Evolutionary conservation across 2,888 invertebrate species (phyloP).

Genomic region (Cephus spinipes): DNA sequence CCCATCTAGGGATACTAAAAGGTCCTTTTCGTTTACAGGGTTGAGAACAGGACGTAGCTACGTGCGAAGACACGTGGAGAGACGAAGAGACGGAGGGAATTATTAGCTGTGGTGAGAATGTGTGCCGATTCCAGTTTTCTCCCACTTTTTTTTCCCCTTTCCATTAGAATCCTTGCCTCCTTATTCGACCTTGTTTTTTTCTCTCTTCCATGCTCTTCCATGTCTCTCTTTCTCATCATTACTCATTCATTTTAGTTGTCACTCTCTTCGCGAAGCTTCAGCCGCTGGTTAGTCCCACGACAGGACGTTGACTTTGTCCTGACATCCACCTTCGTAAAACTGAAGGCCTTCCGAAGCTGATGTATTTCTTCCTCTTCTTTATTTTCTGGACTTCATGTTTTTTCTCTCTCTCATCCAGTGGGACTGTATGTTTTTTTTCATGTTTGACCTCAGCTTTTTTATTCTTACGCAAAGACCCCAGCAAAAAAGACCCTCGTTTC

Average conservation of each 20-base stretch:
- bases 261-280: neutral
- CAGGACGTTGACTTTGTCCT: neutral
- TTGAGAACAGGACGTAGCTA: too few relatives aligned
- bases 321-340: neutral
- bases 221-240: neutral
- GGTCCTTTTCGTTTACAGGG: too few relatives aligned
- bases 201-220: too few relatives aligned
- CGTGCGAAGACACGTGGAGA: too few relatives aligned
- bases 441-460: neutral
- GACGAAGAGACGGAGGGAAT: too few relatives aligned
- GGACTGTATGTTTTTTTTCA: neutral
- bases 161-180: too few relatives aligned
- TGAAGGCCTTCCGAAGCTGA: neutral
- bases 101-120: too few relatives aligned
- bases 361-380: neutral
- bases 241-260: neutral
- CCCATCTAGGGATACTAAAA: too few relatives aligned
- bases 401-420: neutral
- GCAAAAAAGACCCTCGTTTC: slow-evolving; percentile 22
- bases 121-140: too few relatives aligned
- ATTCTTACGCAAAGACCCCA: neutral
- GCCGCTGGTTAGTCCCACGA: neutral
- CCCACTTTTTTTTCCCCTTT: too few relatives aligned
- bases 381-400: neutral
- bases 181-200: too few relatives aligned